Conservation (phyloP, 2,113 vertebrate species). For the Emberiza fucata region DNA sequence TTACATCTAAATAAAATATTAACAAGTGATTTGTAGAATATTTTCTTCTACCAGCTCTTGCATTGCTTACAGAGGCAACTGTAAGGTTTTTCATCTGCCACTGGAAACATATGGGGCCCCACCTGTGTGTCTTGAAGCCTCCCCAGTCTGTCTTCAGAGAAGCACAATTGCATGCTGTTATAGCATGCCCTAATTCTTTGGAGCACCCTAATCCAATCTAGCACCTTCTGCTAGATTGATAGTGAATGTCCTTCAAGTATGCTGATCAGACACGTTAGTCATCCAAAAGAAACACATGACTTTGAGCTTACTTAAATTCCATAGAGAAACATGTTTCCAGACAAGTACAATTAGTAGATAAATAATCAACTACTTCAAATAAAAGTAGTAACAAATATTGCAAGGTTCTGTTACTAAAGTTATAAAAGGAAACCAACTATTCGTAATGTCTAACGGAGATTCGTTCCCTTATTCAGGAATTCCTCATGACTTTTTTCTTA, state of each 20-base stretch:
- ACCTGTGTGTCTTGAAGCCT: not conserved
- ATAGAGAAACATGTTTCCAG: not conserved
- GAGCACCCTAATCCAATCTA: not conserved
- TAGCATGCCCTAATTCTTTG: not conserved
- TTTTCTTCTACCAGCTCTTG: not conserved
- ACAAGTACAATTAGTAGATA: not conserved
- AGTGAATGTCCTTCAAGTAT: not conserved
- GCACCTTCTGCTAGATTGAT: not conserved
- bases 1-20: not conserved
- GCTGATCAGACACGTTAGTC: rapidly evolving
- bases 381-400: not conserved
- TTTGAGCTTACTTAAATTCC: not conserved
- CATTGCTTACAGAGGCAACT: not conserved
- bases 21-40: not conserved
- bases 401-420: not conserved
- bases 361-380: not conserved
- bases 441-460: not conserved
- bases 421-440: not conserved
- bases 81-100: not conserved
- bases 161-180: not conserved
- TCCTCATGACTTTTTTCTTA: not conserved
- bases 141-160: not conserved
- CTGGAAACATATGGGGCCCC: rapidly evolving
- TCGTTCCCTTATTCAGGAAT: not conserved
- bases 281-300: not conserved